Conservation (phyloP, 2,113 vertebrate genomes). For the Mionectes macconnelli region DNA sequence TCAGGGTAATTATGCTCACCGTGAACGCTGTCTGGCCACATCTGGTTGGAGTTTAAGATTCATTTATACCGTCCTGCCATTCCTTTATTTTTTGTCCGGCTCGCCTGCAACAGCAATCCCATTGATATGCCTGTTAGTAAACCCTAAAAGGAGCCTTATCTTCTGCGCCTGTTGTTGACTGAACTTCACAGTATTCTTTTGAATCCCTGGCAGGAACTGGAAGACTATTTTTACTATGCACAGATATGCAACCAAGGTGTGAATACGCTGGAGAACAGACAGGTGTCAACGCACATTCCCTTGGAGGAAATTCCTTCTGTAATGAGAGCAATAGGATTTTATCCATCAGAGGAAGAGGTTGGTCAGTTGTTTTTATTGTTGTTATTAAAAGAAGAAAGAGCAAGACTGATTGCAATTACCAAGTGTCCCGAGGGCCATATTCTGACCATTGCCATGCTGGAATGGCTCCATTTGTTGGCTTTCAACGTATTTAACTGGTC, state of each 20-base stretch:
- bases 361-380: background rate
- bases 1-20: conserved; percentile 75
- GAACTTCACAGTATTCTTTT: background rate
- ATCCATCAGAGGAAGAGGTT: conserved; percentile 90
- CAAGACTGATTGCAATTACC: background rate
- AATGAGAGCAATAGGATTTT: conserved; percentile 90
- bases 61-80: background rate
- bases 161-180: background rate
- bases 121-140: background rate
- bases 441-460: background rate
- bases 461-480: background rate
- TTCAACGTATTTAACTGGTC: background rate
- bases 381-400: background rate
- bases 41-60: background rate
- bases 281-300: conserved; percentile 79
- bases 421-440: background rate
- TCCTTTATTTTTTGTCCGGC: background rate
- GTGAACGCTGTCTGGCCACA: background rate
- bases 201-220: conserved; percentile 81
- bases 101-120: background rate
- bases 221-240: conserved; percentile 91
- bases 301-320: conserved; percentile 85
- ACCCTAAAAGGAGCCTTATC: background rate
- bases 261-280: conserved; percentile 77
- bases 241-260: conserved; percentile 82